phyloP scores from a whole-genome alignment of 2,113 vertebrate genomes.

The Speoplatyrhinus poulsoni region DNA sequence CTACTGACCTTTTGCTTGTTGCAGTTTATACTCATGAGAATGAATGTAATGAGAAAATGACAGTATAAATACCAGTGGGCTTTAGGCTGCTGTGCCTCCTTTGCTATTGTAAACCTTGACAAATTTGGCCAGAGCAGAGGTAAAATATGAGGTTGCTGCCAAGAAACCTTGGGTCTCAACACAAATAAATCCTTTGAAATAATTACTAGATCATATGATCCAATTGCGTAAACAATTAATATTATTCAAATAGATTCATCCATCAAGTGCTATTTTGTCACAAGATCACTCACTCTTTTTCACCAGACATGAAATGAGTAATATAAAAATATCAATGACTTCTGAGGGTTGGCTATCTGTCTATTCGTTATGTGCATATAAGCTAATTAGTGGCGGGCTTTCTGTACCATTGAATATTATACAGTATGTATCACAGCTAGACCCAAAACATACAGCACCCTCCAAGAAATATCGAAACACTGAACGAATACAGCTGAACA shows the following conservation, averaged over 20 bases:
- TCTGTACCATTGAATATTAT: no score
- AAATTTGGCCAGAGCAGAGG: conserved; percentile 32
- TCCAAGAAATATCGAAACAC: no score
- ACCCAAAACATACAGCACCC: no score
- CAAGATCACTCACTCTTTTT: no score
- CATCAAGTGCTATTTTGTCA: no score
- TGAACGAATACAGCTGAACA: conserved; percentile 18
- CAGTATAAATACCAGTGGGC: conserved; percentile 43
- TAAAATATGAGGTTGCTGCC: conserved; percentile 20
- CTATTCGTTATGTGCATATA: no score
- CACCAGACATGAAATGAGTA: no score
- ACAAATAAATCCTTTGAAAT: conserved; percentile 4
- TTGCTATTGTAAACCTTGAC: conserved; percentile 22
- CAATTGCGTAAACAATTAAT: background rate
- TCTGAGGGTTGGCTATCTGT: no score
- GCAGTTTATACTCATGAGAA: conserved; percentile 64
- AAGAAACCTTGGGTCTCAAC: conserved; percentile 9
- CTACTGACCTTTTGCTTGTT: conserved; percentile 71
- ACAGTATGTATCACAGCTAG: no score
- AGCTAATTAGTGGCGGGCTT: no score
- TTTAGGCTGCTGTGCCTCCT: conserved; percentile 36
- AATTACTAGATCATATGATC: conserved; percentile 7
- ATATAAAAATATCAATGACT: no score
- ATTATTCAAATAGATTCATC: no score
- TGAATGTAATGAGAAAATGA: conserved; percentile 64